Conservation (phyloP, 37 sponge, comb jelly and placozoan species). For the Oopsacas minuta region DNA sequence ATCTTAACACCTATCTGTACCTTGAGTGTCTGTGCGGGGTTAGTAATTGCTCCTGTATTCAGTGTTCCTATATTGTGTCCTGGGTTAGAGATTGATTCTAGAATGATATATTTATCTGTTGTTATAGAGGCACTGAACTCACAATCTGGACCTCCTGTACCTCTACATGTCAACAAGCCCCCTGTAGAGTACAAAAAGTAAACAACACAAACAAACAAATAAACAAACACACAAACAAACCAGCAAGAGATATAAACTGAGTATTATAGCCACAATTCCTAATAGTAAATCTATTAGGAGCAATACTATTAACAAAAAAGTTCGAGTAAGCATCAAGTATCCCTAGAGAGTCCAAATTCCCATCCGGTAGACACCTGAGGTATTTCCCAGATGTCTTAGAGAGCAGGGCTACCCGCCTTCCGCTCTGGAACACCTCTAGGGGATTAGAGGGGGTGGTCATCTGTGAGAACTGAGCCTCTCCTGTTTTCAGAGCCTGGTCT, state of each 20-base stretch:
- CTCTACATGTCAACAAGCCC: conserved; percentile 15
- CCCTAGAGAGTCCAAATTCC: background rate
- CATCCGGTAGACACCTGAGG: conserved; percentile 1
- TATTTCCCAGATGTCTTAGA: background rate
- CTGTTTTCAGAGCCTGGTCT: background rate
- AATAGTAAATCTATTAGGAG: background rate
- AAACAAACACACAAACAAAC: background rate
- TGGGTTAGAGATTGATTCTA: conserved; percentile 31
- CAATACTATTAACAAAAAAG: background rate
- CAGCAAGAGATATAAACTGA: background rate
- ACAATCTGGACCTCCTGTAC: conserved; percentile 48
- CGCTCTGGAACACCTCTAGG: background rate
- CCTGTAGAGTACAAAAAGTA: background rate
- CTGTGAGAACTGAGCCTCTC: conserved; percentile 17
- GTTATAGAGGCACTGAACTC: conserved; percentile 40
- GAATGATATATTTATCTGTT: conserved; percentile 22
- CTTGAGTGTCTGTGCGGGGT: conserved; percentile 52
- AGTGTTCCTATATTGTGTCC: conserved; percentile 49
- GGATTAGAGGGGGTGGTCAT: background rate
- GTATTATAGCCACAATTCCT: background rate
- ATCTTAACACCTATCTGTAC: no score
- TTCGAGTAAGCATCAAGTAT: background rate
- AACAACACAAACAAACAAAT: background rate
- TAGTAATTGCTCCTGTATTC: conserved; percentile 40
- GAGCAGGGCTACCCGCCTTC: background rate